Percentiles rank a stretch among this genome's conserved stretches.
Conservation (phyloP, 2,797 vertebrate genomes). For the Molossus alvarezi region DNA sequence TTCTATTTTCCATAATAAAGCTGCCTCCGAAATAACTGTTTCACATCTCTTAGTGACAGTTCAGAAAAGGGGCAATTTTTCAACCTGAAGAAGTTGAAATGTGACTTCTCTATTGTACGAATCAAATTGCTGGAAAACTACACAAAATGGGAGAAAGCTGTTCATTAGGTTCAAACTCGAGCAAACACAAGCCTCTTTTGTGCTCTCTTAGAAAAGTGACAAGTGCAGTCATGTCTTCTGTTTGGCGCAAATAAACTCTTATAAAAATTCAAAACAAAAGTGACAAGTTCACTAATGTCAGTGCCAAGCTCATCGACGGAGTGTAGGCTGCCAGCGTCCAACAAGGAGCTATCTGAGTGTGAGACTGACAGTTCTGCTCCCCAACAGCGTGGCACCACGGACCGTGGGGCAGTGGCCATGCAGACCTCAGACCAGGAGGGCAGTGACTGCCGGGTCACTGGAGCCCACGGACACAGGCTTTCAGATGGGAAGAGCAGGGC, state of each 20-base stretch:
- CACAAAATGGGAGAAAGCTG: conserved; percentile 73
- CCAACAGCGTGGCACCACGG: not conserved
- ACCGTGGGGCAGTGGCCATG: not conserved
- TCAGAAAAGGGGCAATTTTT: conserved; percentile 76
- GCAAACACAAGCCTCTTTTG: conserved; percentile 76
- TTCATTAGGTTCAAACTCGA: conserved; percentile 76
- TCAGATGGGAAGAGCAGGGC: conserved; percentile 32
- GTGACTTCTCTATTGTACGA: conserved; percentile 77
- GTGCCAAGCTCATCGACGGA: conserved; percentile 4
- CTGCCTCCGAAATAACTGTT: conserved; percentile 78
- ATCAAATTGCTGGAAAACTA: conserved; percentile 74
- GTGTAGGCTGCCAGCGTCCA: conserved; percentile 9
- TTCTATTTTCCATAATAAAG: conserved; percentile 83
- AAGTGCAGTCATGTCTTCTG: not conserved
- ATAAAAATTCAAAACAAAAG: not conserved
- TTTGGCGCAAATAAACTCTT: not conserved
- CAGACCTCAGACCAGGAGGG: not conserved
- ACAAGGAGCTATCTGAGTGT: not conserved
- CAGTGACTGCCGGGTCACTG: not conserved
- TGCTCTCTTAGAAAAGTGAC: conserved; percentile 70
- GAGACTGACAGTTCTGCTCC: conserved; percentile 6
- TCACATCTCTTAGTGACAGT: conserved; percentile 76
- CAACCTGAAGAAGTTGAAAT: conserved; percentile 80
- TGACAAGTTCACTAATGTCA: conserved; percentile 58
- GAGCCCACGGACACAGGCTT: not conserved